Percentiles rank a stretch among this genome's conserved stretches.
Evolutionary conservation across 1,140 invertebrate genomes (phyloP).

Genomic region (Sycobia sp.): DNA sequence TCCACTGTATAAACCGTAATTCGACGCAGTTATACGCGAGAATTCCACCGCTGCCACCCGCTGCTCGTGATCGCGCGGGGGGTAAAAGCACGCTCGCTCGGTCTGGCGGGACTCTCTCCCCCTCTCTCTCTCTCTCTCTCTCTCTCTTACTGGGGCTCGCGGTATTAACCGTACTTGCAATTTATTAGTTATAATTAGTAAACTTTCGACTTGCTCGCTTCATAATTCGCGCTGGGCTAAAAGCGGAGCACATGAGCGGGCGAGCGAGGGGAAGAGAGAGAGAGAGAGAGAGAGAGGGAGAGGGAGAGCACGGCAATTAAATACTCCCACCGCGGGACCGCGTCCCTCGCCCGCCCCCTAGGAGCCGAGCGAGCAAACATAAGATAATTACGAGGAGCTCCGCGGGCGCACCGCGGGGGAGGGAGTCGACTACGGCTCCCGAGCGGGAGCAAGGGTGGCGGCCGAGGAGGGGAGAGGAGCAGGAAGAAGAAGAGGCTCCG

Average conservation of each 20-base stretch:
- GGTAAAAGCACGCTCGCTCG: too few species aligned
- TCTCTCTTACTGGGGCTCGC: too few species aligned
- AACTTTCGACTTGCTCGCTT: constrained; percentile 24
- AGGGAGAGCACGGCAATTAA: constrained; percentile 13
- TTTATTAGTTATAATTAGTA: constrained; percentile 37
- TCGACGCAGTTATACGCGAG: constrained; percentile 3
- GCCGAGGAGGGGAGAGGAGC: background rate
- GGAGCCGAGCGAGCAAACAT: constrained; percentile 4
- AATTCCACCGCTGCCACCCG: too few species aligned
- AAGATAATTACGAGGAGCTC: constrained; percentile 14
- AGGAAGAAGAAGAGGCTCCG: too few species aligned
- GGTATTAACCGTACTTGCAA: constrained; percentile 23
- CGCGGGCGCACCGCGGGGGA: background rate
- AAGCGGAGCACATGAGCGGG: background rate
- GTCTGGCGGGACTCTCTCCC: too few species aligned
- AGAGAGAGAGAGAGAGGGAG: background rate
- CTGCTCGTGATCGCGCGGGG: too few species aligned
- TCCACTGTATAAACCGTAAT: constrained; percentile 26
- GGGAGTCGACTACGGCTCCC: background rate
- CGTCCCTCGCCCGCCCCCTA: too few species aligned
- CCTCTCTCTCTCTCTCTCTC: too few species aligned
- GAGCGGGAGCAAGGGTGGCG: background rate
- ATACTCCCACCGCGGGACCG: constrained; percentile 1
- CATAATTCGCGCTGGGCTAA: constrained; percentile 8
- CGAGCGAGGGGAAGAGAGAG: background rate